Base-by-base conservation (phyloP, 1,140 invertebrate species). In the Heliconius hewitsoni region DNA sequence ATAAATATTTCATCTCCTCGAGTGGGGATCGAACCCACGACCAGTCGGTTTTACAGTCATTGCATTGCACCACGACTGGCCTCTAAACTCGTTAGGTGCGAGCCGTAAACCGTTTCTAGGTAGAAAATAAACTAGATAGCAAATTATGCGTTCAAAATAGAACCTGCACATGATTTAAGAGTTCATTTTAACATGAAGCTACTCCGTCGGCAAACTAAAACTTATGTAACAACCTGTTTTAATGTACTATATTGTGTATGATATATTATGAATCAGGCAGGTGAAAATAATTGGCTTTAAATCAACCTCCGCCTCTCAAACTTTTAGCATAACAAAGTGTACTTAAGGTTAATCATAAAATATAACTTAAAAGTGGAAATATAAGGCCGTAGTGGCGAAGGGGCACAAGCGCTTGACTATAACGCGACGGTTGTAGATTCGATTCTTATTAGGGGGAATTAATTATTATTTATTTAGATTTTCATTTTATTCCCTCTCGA, bases 111-210 rank as follows among this genome's bases (percentile, higher is more conserved):
- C 60, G 60, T 66, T 66, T 30, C 23, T 5, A 66, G 23, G 60
- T 79, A 76, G 71, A 78, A 79, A 79, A 76, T 81, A 78, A 77
- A 76, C 77, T 52, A 66, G 74, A 82, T 79, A 76, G 74, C 71
- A 52, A 72, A 81, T 77, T 81, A 23, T 71, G 80, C 42, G 57
- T 81, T 74, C 77, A 71, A 70, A 77, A 74, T 76, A 73, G 82
- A 79, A 79, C 78, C 79, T 77, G 82, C 66, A 76, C 79, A 83
- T 83, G 82, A 83, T 83, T 83, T 83, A 83, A 79, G 76, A 83
- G 79, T 83, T 83, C 82, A 81, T 83, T 83, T 83, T 77, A 83
- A 83, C 75, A 77, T 73, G 74, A 81, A 81, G 74, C 80, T 72
- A 74, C 82, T 78, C 55, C 79, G 81, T 83, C 74, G 79, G 73